Percentiles rank a stretch among this genome's conserved stretches.
These are phyloP conservation scores for Ovibos moschatus DNA, from an alignment of 2,113 vertebrate genomes.

Conservation along the genomic window DNA sequence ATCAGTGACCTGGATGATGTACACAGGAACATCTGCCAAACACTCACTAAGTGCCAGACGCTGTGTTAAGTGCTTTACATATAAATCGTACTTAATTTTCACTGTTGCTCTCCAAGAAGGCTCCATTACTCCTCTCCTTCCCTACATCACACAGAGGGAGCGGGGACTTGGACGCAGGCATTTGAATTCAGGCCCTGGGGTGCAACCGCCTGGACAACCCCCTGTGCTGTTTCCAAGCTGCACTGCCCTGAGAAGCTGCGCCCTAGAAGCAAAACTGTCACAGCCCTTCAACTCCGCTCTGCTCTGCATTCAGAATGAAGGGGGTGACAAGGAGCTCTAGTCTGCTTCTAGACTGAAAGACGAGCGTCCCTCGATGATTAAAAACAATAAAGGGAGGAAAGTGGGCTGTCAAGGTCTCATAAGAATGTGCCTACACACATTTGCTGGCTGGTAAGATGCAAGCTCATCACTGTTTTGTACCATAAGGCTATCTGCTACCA, in stretches of 20 bases:
- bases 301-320: background rate
- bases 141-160: background rate
- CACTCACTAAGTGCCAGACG: background rate
- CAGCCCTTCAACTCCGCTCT: background rate
- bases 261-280: background rate
- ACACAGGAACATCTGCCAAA: no score
- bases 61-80: background rate
- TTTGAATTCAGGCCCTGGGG: background rate
- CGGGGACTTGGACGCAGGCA: background rate
- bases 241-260: background rate
- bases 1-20: background rate
- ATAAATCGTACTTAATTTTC: background rate
- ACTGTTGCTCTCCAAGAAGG: background rate
- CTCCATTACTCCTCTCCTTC: background rate
- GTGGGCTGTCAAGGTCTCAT: background rate
- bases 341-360: background rate
- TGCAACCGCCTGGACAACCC: background rate
- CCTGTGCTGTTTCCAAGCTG: background rate
- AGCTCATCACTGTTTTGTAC: background rate
- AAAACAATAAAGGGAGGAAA: background rate
- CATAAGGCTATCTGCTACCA: background rate
- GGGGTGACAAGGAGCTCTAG: background rate
- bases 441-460: background rate
- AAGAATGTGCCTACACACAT: background rate
- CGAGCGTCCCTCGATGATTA: fast-evolving